Evolutionary conservation across 2,113 vertebrate species (phyloP), one percentile per base, ranked within the genome.

Genomic region (Trichechus manatus): DNA sequence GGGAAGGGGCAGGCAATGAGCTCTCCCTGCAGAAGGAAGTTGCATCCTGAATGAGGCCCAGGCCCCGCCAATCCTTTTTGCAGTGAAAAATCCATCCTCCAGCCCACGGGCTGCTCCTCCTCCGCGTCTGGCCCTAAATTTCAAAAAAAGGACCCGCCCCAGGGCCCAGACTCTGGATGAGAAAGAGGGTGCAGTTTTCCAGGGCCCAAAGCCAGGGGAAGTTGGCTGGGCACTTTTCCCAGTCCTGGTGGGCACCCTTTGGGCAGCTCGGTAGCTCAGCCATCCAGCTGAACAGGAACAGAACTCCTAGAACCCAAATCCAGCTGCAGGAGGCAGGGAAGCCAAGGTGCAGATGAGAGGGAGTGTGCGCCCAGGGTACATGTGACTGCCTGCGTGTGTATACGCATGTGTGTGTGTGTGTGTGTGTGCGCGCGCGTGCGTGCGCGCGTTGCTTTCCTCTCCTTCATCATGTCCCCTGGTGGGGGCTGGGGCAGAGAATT

Each of bases 191-290:
- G 72, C 36, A 92, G 95, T 88, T 92, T 94, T 97, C 93, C 92
- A 93, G 86, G 96, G 85, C 66, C 61, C 75, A 84, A 66, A 85
- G 96, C 97, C 97, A 97, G 93, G 96, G 97, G 93, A 97, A 95
- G 88, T 97, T 87, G 88, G 97, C 82, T 0, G 33, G 97, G 97
- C 96, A 94, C 36, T 79, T 47, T 92, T 92, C 96, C 95, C 61
- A 77, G 79, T 77, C 83, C 44, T 94, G 80, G 59, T 90, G 87
- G 91, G 95, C 96, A 78, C 95, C 93, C 81, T 96, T 80, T 92
- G 56, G 89, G 82, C 63, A 56, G 0, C 0, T 36, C 10, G 22
- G 75, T 23, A 64, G 72, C 85, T 87, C 33, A 50, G 78, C 50
- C 5, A 9, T 87, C 72, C 33, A 10, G 31, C 72, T 13, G 87